phyloP scores from a whole-genome alignment of 1,140 invertebrate genomes.

The Drepana arcuata region DNA sequence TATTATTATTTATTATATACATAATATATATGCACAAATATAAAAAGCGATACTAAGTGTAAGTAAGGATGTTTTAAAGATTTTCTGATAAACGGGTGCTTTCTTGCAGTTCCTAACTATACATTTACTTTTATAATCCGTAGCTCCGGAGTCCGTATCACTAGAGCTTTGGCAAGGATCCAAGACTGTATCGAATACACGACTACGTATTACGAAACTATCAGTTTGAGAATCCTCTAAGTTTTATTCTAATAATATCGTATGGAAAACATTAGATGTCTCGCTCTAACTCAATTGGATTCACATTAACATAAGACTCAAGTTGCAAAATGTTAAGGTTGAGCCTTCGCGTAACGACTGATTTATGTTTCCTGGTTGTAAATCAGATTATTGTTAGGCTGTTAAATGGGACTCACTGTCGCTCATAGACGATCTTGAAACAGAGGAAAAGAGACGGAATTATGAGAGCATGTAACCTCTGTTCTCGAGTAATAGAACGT shows the following conservation, averaged over 20 bases:
- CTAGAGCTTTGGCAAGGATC: constrained; percentile 15
- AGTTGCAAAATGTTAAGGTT: constrained; percentile 7
- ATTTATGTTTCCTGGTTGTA: constrained; percentile 16
- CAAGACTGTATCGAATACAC: constrained; percentile 12
- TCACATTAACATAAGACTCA: constrained; percentile 5
- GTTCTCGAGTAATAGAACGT: constrained; percentile 27
- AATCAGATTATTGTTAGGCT: constrained; percentile 14
- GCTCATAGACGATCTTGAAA: constrained; percentile 14
- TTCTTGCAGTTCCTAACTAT: too few relatives aligned
- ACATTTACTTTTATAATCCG: too few relatives aligned
- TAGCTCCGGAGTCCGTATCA: constrained; percentile 9
- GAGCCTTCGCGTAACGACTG: constrained; percentile 1
- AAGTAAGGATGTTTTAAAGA: too few relatives aligned
- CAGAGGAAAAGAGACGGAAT: constrained; percentile 24
- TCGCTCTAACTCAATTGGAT: too few relatives aligned
- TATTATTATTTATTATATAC: too few relatives aligned
- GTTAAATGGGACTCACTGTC: constrained; percentile 7
- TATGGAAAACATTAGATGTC: too few relatives aligned
- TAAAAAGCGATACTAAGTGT: too few relatives aligned
- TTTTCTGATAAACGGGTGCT: too few relatives aligned
- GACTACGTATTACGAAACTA: constrained; percentile 15
- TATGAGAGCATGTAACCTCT: constrained; percentile 24
- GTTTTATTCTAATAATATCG: constrained; percentile 2
- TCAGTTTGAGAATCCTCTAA: constrained; percentile 6
- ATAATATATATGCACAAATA: too few relatives aligned